Evolutionary conservation across 35 echinoderm and acorn worm species (phyloP).

Genomic region (Nesometra sesokonis): DNA sequence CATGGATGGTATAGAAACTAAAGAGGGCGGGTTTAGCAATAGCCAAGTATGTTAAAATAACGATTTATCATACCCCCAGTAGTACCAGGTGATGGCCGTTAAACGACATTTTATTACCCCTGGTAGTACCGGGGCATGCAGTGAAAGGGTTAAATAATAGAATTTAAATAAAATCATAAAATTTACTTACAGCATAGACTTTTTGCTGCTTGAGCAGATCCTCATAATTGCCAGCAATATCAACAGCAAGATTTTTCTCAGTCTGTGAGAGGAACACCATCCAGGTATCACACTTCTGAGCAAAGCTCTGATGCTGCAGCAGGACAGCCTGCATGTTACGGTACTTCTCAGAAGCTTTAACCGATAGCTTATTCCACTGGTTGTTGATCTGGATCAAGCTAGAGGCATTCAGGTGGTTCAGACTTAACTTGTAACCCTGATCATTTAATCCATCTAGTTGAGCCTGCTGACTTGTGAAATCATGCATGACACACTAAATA

Average conservation of each 20-base stretch:
- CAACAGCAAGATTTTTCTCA: slow-evolving; percentile 71
- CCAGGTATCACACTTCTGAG: slow-evolving; percentile 87
- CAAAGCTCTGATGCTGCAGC: slow-evolving; percentile 90
- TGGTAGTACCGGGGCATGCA: too few relatives aligned
- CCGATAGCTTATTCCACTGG: slow-evolving; percentile 61
- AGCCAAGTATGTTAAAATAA: too few relatives aligned
- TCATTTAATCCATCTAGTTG: slow-evolving; percentile 73
- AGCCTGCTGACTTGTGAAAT: slow-evolving; percentile 68
- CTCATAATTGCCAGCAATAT: slow-evolving; percentile 87
- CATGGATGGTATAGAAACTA: too few relatives aligned
- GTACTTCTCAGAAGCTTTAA: slow-evolving; percentile 75
- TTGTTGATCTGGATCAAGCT: slow-evolving; percentile 48
- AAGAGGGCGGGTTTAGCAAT: too few relatives aligned
- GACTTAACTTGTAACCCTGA: slow-evolving; percentile 79
- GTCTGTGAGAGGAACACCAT: slow-evolving; percentile 79
- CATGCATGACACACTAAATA: slow-evolving; percentile 43
- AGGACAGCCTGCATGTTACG: slow-evolving; percentile 69
- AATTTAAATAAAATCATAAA: not conserved
- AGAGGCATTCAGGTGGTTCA: slow-evolving; percentile 50
- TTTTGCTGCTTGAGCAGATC: slow-evolving; percentile 88
- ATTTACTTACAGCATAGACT: slow-evolving; percentile 79
- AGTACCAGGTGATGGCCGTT: too few relatives aligned
- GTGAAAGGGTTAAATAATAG: too few relatives aligned
- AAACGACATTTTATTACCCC: too few relatives aligned
- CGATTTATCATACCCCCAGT: too few relatives aligned